These are phyloP conservation scores for human (Homo sapiens) DNA, from an alignment of 2,113 vertebrate genomes.

Conservation along the genomic window DNA sequence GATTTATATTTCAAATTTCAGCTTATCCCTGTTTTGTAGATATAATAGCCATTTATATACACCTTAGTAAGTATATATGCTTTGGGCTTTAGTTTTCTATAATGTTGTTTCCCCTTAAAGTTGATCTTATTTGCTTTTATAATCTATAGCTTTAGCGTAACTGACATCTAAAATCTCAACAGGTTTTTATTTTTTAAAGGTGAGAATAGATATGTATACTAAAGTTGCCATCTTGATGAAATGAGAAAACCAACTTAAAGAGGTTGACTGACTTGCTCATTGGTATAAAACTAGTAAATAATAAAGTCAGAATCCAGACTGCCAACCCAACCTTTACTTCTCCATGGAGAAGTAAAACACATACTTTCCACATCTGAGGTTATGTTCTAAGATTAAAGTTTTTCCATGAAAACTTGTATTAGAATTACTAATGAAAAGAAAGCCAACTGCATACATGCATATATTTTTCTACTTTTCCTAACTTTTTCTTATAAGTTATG, in stretches of 20 bases:
- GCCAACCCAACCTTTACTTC: neutral
- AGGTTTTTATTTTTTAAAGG: neutral
- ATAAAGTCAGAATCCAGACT: neutral
- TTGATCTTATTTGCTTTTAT: neutral
- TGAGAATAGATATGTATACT: neutral
- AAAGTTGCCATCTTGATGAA: neutral
- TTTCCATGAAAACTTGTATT: slow-evolving; percentile 4
- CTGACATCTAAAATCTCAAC: neutral
- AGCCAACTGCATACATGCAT: neutral
- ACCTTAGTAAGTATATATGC: neutral
- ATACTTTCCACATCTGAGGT: neutral
- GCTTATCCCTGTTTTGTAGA: neutral
- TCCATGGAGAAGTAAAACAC: neutral
- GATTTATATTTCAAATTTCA: slow-evolving; percentile 41
- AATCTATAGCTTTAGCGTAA: neutral
- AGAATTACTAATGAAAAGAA: slow-evolving; percentile 17
- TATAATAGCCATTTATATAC: neutral
- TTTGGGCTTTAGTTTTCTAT: neutral
- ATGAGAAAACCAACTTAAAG: neutral
- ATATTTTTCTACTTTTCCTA: neutral
- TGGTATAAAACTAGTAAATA: neutral
- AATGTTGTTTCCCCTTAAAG: neutral
- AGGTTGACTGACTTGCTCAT: neutral
- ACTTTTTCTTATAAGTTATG: neutral
- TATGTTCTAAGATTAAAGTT: neutral